Evolutionary conservation across 2,113 vertebrate genomes (phyloP).

Genomic region (Bujurquina vittata): DNA sequence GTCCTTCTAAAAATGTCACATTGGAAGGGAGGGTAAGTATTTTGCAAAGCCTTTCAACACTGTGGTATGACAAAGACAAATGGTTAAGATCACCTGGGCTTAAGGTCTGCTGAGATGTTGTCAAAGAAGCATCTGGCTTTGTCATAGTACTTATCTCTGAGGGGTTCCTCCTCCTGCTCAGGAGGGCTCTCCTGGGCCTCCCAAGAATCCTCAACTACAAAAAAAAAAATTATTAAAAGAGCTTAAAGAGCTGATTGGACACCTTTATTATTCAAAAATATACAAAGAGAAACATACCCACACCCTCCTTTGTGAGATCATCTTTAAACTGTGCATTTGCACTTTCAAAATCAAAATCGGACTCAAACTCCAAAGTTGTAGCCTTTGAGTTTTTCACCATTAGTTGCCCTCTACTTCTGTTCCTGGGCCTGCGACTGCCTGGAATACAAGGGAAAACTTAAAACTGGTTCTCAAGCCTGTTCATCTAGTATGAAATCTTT

Average conservation of each 20-base stretch:
- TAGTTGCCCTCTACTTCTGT: conserved; percentile 91
- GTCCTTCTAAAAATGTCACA: conserved; percentile 83
- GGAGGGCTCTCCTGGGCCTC: conserved; percentile 76
- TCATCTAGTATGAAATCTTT: not conserved
- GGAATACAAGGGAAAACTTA: not conserved
- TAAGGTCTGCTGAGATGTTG: conserved; percentile 94
- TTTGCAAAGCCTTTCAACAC: not conserved
- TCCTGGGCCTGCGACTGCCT: conserved; percentile 91
- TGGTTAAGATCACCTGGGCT: conserved; percentile 82
- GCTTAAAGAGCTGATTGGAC: too few relatives aligned
- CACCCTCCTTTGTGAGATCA: conserved; percentile 90
- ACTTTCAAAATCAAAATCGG: conserved; percentile 97
- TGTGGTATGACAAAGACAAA: not conserved
- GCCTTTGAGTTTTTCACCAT: conserved; percentile 87
- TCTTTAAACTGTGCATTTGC: conserved; percentile 97
- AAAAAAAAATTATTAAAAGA: too few relatives aligned
- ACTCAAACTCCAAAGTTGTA: conserved; percentile 92
- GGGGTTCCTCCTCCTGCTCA: conserved; percentile 77
- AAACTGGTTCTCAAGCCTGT: not conserved
- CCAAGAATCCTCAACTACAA: conserved; percentile 79
- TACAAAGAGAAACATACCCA: conserved; percentile 74
- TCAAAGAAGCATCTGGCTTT: conserved; percentile 98
- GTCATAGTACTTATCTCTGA: conserved; percentile 92
- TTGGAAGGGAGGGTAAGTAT: not conserved
- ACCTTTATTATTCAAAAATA: too few relatives aligned